Evolutionary conservation across 2,888 invertebrate species (phyloP), one percentile per base, ranked within the genome.

Genomic region (Calameuta pallipes): DNA sequence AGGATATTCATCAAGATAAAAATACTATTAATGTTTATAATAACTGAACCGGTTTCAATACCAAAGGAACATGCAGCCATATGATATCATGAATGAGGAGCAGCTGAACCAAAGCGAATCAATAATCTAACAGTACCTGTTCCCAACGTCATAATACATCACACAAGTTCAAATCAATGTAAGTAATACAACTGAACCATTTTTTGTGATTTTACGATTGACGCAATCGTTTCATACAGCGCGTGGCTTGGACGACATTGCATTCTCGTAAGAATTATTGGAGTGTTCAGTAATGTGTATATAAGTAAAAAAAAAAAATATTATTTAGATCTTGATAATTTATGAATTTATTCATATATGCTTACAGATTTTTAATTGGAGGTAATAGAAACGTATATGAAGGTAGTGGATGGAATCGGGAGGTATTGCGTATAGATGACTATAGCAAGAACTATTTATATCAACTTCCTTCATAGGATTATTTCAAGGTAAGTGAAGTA

Each of bases 341-440:
- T 23, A 74, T 13, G 23, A 75, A 30, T 56, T 30, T 30, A 75
- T 75, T 37, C 13, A 15, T 70, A 70, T 11, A 30, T 30, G 4
- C 2, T 11, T 89, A 15, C 78, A 94, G 94, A 74, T 94, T 94
- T 82, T 85, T 95, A 80, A 92, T 95, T 77, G 95, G 95, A 11
- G 94, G 94, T 37, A 94, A 95, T 86, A 95, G 94, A 9, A 92
- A 93, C 56, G 92, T 95, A 13, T 95, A 95, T 84, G 95, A 95
- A 89, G 95, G 95, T 1, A 89, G 92, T 1, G 95, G 95, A 1
- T 95, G 95, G 95, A 92, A 93, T 9, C 92, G 92, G 69, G 91
- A 92, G 13, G 95, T 95, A 0, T 93, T 94, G 0, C 95, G 95
- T 83, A 94, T 94, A 0, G 92, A 91, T 15, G 92, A 92, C 11